phyloP scores from a whole-genome alignment of 2,888 invertebrate genomes.

The Sinodicranocentrus sp. region DNA sequence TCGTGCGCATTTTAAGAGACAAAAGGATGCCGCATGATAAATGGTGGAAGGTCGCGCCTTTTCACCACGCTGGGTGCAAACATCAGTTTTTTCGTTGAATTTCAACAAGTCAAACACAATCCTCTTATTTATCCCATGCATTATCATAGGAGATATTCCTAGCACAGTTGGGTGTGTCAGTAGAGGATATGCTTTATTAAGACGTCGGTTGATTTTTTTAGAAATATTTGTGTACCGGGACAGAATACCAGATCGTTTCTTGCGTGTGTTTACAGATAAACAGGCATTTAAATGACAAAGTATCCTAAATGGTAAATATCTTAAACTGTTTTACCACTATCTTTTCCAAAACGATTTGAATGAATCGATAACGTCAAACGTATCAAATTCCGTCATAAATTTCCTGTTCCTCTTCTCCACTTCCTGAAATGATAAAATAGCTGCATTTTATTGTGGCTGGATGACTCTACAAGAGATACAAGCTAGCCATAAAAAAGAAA shows the following conservation, averaged over 20 bases:
- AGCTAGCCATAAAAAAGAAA: no score
- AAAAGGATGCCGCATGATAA: slow-evolving; percentile 53
- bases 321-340: no score
- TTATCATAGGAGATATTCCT: slow-evolving; percentile 10
- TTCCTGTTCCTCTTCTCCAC: slow-evolving; percentile 6
- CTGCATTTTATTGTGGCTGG: slow-evolving; percentile 60
- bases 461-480: slow-evolving; percentile 23
- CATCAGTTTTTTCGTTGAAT: not conserved
- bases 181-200: no score
- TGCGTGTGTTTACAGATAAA: no score
- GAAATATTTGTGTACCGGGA: no score
- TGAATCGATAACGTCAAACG: no score
- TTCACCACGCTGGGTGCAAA: not conserved
- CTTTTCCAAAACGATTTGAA: not conserved
- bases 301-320: no score
- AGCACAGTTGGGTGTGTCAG: slow-evolving; percentile 34
- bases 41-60: slow-evolving; percentile 42
- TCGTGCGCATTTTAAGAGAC: not conserved
- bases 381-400: slow-evolving; percentile 37
- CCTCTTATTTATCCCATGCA: slow-evolving; percentile 18
- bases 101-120: slow-evolving; percentile 40
- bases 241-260: no score
- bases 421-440: slow-evolving; percentile 19
- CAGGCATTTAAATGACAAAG: no score
- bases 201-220: no score